A percentile compares a stretch with the other conserved stretches of the same genome.
Conservation (phyloP, 2,113 vertebrate species). For the Sitta europaea region DNA sequence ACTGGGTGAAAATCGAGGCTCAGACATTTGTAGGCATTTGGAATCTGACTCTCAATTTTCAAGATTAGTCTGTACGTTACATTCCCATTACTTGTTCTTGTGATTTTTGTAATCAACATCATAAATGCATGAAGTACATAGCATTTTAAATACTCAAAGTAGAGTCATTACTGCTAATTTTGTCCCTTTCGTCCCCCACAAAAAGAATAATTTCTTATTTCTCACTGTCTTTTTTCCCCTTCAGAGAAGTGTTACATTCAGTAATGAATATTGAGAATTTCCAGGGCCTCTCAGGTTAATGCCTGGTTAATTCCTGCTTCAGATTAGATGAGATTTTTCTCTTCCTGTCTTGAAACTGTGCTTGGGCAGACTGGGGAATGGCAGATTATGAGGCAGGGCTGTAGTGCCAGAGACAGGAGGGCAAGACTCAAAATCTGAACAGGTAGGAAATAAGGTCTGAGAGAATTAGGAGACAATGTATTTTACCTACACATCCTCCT, state of each 20-base stretch:
- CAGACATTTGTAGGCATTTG: neutral
- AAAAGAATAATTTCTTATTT: neutral
- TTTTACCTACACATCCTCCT: neutral
- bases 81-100: neutral
- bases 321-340: neutral
- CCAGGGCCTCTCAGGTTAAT: neutral
- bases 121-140: neutral
- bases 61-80: neutral
- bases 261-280: neutral
- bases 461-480: neutral
- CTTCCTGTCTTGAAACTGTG: neutral
- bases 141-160: neutral
- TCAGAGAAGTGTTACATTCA: neutral
- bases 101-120: neutral
- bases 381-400: neutral
- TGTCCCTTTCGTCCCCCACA: neutral
- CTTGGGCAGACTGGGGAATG: neutral
- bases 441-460: neutral
- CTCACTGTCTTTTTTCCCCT: neutral
- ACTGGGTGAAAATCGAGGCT: neutral
- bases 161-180: neutral
- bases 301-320: neutral
- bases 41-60: neutral
- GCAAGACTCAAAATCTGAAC: neutral
- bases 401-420: neutral